Evolutionary conservation across 2,113 vertebrate genomes (phyloP).

Genomic region (Coreoperca whiteheadi): DNA sequence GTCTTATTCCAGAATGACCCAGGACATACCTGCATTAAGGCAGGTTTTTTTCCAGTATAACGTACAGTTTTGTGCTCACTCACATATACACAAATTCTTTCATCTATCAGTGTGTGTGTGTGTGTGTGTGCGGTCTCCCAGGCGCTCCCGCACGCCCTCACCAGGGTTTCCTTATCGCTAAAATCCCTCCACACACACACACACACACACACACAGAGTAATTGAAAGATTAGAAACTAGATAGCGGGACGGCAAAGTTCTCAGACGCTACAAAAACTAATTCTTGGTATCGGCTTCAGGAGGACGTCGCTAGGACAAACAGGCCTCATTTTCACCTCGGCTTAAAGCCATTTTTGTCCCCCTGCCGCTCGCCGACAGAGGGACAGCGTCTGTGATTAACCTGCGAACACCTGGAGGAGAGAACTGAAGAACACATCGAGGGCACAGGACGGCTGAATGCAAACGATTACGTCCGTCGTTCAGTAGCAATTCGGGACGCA

Average conservation of each 20-base stretch:
- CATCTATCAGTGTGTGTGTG: background rate
- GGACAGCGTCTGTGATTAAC: conserved; percentile 29
- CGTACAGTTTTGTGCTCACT: background rate
- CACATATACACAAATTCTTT: background rate
- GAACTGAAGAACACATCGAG: background rate
- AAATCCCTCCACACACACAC: conserved; percentile 37
- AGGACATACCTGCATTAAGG: background rate
- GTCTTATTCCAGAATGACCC: conserved; percentile 3
- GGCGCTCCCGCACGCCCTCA: background rate
- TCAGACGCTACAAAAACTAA: conserved; percentile 37
- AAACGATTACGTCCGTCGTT: background rate
- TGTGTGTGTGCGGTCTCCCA: background rate
- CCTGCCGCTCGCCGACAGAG: background rate
- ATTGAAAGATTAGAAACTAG: conserved; percentile 64
- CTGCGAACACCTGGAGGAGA: conserved; percentile 28
- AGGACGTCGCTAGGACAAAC: conserved; percentile 41
- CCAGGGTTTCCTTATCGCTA: conserved; percentile 28
- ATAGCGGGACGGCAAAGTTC: conserved; percentile 48
- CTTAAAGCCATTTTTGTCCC: background rate
- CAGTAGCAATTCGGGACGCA: background rate
- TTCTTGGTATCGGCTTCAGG: conserved; percentile 39
- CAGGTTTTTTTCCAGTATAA: background rate
- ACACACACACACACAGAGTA: conserved; percentile 35
- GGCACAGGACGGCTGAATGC: background rate
- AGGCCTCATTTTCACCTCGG: background rate